Base-by-base conservation (phyloP, 2,888 invertebrate species). In the Crematogaster levior region DNA sequence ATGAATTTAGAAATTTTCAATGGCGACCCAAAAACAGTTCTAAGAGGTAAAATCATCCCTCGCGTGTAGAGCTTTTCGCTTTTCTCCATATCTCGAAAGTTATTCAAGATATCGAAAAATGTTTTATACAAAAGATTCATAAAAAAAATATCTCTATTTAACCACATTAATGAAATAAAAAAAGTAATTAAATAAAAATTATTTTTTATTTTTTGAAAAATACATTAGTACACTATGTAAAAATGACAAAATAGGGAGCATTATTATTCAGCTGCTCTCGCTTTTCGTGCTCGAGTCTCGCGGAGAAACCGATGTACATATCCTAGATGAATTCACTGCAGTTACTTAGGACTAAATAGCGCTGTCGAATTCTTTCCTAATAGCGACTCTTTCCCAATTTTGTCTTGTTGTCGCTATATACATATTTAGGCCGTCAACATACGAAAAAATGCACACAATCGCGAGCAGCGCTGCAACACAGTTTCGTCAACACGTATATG, bases 381-480 rank as follows among this genome's bases (percentile, higher is more conserved):
- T 92, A 92, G 91, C 88, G 89, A 70, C 85, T 88, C 84, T n/a
- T n/a, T n/a, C n/a, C n/a, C n/a, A n/a, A 87, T 89, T 90, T 87
- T 88, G 79, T 84, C 88, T 88, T 87, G 90, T 85, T 75, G 80
- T 83, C 84, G 86, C 84, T 86, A 3, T 34, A 5, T 34, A 34
- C 89, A 90, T 92, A 92, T 93, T 93, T 93, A 91, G 92, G 92
- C n/a, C n/a, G n/a, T 93, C 93, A 93, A 93, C 92, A 90, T 92
- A 92, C 92, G 93, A 90, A 93, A 92, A 92, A 93, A 93, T 93
- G 92, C 89, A 86, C 72, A 43, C 27, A 30, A 27, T 34, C 70
- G 77, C 12, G n/a, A 83, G 75, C 48, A 65, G 53, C 72, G 77
- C 30, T 79, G 58, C 74, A n/a, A n/a, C n/a, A n/a, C n/a, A n/a